A percentile compares a stretch with the other conserved stretches of the same genome.
phyloP scores from a whole-genome alignment of 2,888 invertebrate species.

The Vanessa cardui region DNA sequence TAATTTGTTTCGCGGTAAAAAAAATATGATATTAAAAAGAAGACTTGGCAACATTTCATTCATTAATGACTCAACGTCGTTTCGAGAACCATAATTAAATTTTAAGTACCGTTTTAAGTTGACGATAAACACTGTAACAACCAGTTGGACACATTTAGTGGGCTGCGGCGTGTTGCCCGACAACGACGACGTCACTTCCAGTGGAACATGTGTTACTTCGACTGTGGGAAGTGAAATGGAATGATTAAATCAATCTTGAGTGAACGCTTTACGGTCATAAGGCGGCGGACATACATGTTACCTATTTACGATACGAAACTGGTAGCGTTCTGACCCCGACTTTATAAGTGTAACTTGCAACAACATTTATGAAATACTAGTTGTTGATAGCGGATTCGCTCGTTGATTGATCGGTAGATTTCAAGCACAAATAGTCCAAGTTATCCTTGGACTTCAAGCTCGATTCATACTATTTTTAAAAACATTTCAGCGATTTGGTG shows the following conservation, averaged over 20 bases:
- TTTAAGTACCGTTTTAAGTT: constrained; percentile 6
- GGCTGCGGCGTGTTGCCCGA: background rate
- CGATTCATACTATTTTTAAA: too few relatives aligned
- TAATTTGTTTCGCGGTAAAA: background rate
- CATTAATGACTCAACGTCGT: background rate
- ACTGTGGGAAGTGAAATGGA: constrained; percentile 18
- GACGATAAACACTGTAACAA: background rate
- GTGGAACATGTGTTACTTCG: constrained; percentile 17
- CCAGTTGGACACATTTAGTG: background rate
- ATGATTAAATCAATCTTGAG: background rate
- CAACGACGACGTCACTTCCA: constrained; percentile 12
- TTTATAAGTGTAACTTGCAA: too few relatives aligned
- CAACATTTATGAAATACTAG: too few relatives aligned
- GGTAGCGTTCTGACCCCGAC: too few relatives aligned
- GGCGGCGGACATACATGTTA: too few relatives aligned
- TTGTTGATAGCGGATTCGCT: too few relatives aligned
- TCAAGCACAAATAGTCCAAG: too few relatives aligned
- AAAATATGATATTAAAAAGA: background rate
- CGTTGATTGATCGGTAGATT: too few relatives aligned
- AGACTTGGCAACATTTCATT: background rate
- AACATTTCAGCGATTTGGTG: too few relatives aligned
- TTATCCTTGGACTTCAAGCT: too few relatives aligned
- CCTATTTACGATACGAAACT: too few relatives aligned
- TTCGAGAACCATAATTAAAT: background rate
- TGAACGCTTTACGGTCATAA: too few relatives aligned